Base-by-base conservation (phyloP, 2,113 vertebrate genomes). In the Fregata magnificens region DNA sequence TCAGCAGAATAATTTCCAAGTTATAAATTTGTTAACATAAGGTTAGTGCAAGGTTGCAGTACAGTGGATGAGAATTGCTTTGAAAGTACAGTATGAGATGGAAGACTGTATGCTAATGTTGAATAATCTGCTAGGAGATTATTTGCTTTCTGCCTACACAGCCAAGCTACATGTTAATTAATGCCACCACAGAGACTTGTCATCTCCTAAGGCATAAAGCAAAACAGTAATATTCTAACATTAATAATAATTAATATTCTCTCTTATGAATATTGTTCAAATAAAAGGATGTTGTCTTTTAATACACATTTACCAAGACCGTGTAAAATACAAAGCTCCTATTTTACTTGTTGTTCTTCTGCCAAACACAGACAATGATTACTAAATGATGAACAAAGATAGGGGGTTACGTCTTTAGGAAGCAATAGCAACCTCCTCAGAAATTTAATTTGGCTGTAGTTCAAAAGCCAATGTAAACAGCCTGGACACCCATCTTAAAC, bases 121-220 rank as follows among this genome's bases (percentile, higher is more conserved):
- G 85, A 94, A 81, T 88, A 94, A 88, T 88, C 94, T 91, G 67
- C 79, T 86, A 55, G 66, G 65, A 93, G 53, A 82, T 92, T 15
- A 31, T 95, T 95, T 95, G 86, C 74, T 95, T 97, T 97, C 87
- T 96, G 92, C 88, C 88, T 94, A 95, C 95, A 90, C 87, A 96
- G 82, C 89, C 90, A 94, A 95, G 86, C 90, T 96, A 88, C 66
- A 13, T 77, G 34, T 82, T 95, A 93, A 96, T 96, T 95, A 95
- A 73, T 66, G 80, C 63, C 88, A 86, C 90, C 76, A 7, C 88
- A 95, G 78, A 76, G 73, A 71, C 93, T 92, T 92, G 88, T 65
- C 66, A 88, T 78, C 82, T 95, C 95, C 90, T 96, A 66, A 93
- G 81, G 90, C 93, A 87, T 42, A 95, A 69, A 86, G 72, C 91